Conservation (phyloP, 1,140 invertebrate genomes). For the Drosophila sp. region DNA sequence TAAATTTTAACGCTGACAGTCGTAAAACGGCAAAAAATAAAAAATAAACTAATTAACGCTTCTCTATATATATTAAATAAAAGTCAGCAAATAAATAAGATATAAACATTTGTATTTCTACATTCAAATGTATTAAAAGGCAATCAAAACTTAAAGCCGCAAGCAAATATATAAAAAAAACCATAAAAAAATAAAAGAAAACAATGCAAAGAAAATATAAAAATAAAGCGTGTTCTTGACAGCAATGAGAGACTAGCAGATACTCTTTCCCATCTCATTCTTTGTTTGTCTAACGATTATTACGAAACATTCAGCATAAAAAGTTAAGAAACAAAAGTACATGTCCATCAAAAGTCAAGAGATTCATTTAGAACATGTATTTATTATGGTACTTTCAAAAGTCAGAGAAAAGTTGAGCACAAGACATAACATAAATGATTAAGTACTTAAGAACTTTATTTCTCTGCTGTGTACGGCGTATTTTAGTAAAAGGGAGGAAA, state of each 20-base stretch:
- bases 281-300: background rate
- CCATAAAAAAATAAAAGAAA: conserved; percentile 8
- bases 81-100: background rate
- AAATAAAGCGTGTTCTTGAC: background rate
- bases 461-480: no score
- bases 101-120: conserved; percentile 4
- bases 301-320: no score
- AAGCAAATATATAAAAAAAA: conserved; percentile 22
- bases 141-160: conserved; percentile 40
- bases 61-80: background rate
- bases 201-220: background rate
- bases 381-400: background rate
- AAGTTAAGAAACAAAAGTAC: no score
- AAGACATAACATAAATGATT: background rate
- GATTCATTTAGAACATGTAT: background rate
- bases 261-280: background rate
- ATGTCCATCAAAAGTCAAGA: background rate
- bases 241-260: background rate
- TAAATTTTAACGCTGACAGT: conserved; percentile 39
- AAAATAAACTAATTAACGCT: conserved; percentile 50
- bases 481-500: no score
- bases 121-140: conserved; percentile 36
- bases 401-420: background rate
- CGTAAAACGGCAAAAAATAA: conserved; percentile 57
- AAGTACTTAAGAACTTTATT: background rate